These are phyloP conservation scores for Panurus biarmicus DNA, from an alignment of 2,113 vertebrate genomes.

Conservation along the genomic window DNA sequence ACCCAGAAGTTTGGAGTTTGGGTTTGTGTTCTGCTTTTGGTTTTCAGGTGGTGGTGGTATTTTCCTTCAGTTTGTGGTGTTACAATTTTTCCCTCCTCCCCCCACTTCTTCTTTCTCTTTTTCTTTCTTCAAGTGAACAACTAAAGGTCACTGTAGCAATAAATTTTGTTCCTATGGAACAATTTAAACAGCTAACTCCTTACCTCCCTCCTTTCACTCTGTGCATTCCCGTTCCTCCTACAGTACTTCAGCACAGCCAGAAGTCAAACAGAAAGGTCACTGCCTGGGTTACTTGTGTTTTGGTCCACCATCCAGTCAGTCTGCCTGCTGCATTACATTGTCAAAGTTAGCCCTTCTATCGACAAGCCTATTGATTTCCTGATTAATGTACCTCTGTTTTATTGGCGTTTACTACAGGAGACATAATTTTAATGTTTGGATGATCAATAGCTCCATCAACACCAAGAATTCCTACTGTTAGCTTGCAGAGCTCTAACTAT, in stretches of 20 bases:
- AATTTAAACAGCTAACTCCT: not conserved
- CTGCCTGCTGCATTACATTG: constrained; percentile 71
- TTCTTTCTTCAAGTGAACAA: not conserved
- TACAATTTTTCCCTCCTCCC: accelerated
- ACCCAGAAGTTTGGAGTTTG: not conserved
- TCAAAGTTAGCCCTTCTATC: constrained; percentile 72
- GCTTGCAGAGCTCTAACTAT: constrained; percentile 56
- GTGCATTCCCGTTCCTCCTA: not conserved
- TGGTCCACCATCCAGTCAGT: constrained; percentile 36
- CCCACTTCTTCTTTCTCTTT: accelerated
- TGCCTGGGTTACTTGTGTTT: constrained; percentile 39
- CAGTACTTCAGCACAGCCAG: not conserved
- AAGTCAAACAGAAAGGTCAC: constrained; percentile 45
- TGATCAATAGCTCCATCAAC: constrained; percentile 87
- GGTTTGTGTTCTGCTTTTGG: not conserved
- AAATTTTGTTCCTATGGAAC: not conserved
- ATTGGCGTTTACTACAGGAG: constrained; percentile 78
- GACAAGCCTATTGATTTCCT: constrained; percentile 82
- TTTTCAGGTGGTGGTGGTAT: not conserved
- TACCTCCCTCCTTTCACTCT: not conserved
- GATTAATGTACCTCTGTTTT: constrained; percentile 86
- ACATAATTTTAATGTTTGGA: constrained; percentile 88
- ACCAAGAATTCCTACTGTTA: constrained; percentile 76
- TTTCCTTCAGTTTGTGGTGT: not conserved
- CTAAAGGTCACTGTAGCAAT: constrained; percentile 20